These are phyloP conservation scores for Drosophila subquinaria DNA, from an alignment of 2,888 invertebrate species.

Conservation along the genomic window DNA sequence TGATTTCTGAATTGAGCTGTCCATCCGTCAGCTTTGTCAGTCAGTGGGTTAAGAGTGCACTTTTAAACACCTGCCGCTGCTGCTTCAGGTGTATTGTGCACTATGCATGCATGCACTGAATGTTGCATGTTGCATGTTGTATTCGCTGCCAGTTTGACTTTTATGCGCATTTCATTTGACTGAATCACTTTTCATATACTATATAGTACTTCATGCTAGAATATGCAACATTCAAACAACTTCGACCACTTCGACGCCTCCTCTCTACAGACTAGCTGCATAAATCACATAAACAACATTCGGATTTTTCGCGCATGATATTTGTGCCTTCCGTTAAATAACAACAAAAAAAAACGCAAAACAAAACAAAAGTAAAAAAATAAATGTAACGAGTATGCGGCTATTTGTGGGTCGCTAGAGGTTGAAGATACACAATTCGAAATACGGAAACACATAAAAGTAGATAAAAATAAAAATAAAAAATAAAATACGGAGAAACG, in stretches of 20 bases:
- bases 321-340: slow-evolving; percentile 64
- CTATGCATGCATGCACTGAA: not conserved
- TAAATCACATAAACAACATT: slow-evolving; percentile 77
- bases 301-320: slow-evolving; percentile 78
- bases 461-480: slow-evolving; percentile 16
- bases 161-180: slow-evolving; percentile 73
- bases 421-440: slow-evolving; percentile 26
- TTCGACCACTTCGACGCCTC: not conserved
- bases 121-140: slow-evolving; percentile 13
- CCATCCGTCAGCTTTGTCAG: slow-evolving; percentile 33
- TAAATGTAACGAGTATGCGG: slow-evolving; percentile 19
- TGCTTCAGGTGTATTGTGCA: not conserved
- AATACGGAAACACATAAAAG: slow-evolving; percentile 36
- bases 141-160: slow-evolving; percentile 29
- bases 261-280: slow-evolving; percentile 20
- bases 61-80: not conserved
- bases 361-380: slow-evolving; percentile 10
- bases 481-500: not conserved
- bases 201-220: slow-evolving; percentile 11
- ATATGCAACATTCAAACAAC: slow-evolving; percentile 30
- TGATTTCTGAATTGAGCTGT: slow-evolving; percentile 27
- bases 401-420: slow-evolving; percentile 41
- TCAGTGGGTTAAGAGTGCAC: slow-evolving; percentile 37
- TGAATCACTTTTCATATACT: slow-evolving; percentile 52
- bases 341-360: slow-evolving; percentile 9